phyloP scores from a whole-genome alignment of 92 coral and sea anemone genomes.

The Palythoa heliodiscus region DNA sequence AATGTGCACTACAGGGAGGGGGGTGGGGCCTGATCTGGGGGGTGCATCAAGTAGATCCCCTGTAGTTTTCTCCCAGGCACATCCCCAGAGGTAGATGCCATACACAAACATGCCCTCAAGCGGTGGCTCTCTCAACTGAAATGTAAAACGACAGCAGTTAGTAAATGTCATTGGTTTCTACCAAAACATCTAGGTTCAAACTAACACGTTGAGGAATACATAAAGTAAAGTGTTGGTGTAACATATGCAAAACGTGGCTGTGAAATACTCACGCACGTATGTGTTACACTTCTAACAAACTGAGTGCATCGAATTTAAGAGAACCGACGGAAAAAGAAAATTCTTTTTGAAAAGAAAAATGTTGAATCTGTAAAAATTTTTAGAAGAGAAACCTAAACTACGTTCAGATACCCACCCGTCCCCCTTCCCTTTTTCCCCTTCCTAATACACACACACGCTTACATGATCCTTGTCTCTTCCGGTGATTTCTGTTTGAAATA shows the following conservation, averaged over 20 bases:
- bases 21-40: constrained; percentile 96
- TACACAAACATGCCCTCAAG: constrained; percentile 95
- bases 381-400: not conserved
- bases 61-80: constrained; percentile 99
- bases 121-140: constrained; percentile 96
- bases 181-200: too few relatives aligned
- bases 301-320: too few relatives aligned
- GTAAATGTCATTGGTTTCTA: too few relatives aligned
- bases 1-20: constrained; percentile 94
- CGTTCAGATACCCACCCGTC: not conserved
- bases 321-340: too few relatives aligned
- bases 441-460: constrained; percentile 32
- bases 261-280: too few relatives aligned
- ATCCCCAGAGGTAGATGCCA: constrained; percentile 98
- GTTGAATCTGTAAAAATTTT: not conserved
- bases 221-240: too few relatives aligned
- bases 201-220: too few relatives aligned
- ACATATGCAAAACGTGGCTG: too few relatives aligned
- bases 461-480: constrained; percentile 99
- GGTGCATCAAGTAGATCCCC: constrained; percentile 99
- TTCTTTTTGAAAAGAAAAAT: not conserved
- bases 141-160: not conserved
- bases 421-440: not conserved
- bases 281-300: too few relatives aligned
- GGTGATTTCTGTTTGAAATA: constrained; percentile 97